Conservation (phyloP, 2,113 vertebrate species). For the Smithornis capensis region DNA sequence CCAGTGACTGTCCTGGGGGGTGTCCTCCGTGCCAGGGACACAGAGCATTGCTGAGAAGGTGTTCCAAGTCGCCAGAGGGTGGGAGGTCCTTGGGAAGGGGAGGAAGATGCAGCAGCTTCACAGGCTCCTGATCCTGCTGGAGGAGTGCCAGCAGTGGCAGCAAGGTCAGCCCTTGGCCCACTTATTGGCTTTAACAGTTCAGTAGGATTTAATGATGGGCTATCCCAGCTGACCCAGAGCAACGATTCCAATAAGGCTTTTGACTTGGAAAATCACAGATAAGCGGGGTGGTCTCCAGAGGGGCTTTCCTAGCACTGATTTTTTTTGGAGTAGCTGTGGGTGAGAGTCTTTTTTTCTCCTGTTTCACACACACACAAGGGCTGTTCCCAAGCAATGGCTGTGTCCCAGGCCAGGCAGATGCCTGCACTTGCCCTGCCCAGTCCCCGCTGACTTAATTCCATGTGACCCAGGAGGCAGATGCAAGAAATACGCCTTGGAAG, state of each 20-base stretch:
- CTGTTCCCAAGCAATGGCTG: neutral
- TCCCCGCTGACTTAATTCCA: neutral
- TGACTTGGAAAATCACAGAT: neutral
- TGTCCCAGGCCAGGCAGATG: neutral
- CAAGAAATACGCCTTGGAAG: neutral
- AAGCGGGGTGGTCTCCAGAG: neutral
- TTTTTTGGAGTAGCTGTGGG: neutral
- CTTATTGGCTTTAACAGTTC: neutral
- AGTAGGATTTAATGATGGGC: neutral
- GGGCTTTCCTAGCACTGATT: neutral
- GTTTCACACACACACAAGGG: neutral
- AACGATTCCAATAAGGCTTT: neutral
- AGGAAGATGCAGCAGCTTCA: neutral
- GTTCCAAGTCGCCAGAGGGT: neutral
- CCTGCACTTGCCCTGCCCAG: neutral
- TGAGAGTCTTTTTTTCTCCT: neutral
- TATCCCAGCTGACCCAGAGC: neutral
- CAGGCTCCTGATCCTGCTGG: neutral
- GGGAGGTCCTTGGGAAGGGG: neutral
- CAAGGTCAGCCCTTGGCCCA: neutral
- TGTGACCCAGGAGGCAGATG: conserved; percentile 2
- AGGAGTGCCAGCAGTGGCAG: neutral
- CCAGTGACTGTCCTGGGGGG: accelerated
- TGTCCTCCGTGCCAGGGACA: neutral
- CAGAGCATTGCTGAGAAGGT: neutral